Percentiles rank a stretch among this genome's conserved stretches.
phyloP scores from a whole-genome alignment of 2,888 invertebrate genomes.

The Clusia tigrina region DNA sequence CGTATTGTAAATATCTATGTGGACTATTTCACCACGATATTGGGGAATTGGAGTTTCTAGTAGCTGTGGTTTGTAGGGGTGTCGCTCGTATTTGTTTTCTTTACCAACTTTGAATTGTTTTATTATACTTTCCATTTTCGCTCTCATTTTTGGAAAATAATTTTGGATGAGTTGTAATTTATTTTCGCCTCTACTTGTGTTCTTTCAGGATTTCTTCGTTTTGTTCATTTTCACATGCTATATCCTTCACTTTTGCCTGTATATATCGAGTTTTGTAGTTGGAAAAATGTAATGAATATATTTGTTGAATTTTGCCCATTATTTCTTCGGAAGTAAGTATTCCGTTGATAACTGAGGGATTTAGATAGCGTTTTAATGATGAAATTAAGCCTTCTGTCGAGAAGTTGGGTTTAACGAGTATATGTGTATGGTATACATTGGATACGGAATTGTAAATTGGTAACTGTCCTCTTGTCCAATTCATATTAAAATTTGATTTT shows the following conservation, averaged over 20 bases:
- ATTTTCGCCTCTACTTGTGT: no score
- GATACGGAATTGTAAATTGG: constrained; percentile 16
- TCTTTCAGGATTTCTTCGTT: background rate
- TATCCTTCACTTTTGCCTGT: constrained; percentile 2
- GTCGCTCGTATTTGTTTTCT: background rate
- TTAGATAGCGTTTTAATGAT: constrained; percentile 14
- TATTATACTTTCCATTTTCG: no score
- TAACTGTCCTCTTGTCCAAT: constrained; percentile 2
- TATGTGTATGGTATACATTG: constrained; percentile 17
- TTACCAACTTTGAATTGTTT: no score
- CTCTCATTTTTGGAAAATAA: background rate
- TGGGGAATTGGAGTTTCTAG: background rate
- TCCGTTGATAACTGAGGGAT: constrained; percentile 6
- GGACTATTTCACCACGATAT: background rate
- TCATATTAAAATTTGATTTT: no score
- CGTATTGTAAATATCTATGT: constrained; percentile 4
- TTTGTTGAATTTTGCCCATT: background rate
- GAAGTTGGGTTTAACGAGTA: no score
- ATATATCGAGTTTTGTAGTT: constrained; percentile 1
- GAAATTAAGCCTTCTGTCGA: no score
- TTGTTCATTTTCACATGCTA: background rate
- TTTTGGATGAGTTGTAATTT: background rate
- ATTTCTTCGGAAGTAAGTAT: background rate
- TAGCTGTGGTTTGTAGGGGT: background rate
- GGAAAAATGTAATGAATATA: constrained; percentile 7